These are phyloP conservation scores for Rhinoraja longicauda DNA, from an alignment of 2,797 vertebrate species.

Conservation along the genomic window DNA sequence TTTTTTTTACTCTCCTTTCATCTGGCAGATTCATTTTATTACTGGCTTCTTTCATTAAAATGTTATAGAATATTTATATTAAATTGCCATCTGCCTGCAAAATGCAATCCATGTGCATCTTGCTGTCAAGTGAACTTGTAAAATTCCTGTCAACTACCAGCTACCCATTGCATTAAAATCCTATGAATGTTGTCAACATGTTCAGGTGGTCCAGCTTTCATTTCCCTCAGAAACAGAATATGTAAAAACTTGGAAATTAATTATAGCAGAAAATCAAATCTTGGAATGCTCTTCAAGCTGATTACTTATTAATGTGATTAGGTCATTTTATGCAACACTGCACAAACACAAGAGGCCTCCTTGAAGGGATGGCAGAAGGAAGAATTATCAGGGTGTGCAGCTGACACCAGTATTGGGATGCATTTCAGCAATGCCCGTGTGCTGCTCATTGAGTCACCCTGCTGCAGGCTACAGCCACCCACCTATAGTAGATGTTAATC, in stretches of 20 bases:
- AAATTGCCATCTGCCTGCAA: neutral
- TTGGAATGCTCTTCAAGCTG: neutral
- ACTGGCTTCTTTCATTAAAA: constrained; percentile 15
- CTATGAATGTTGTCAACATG: neutral
- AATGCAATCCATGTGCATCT: constrained; percentile 19
- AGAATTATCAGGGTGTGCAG: neutral
- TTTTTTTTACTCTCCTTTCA: neutral
- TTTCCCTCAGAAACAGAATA: neutral
- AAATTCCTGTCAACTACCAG: neutral
- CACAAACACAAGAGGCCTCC: neutral
- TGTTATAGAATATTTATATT: constrained; percentile 14
- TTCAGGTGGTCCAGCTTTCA: neutral
- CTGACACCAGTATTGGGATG: neutral
- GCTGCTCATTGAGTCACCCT: neutral
- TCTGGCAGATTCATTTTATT: constrained; percentile 17
- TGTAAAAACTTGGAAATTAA: neutral
- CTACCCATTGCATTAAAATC: neutral
- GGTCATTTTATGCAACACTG: neutral
- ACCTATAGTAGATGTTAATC: neutral
- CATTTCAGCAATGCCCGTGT: neutral
- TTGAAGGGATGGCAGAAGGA: neutral
- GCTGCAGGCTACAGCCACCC: neutral
- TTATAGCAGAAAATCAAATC: neutral
- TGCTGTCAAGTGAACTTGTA: neutral
- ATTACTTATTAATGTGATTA: too few relatives aligned